Evolutionary conservation across 1,140 invertebrate genomes (phyloP), one percentile per base, ranked within the genome.

Genomic region (Tenebrio molitor): DNA sequence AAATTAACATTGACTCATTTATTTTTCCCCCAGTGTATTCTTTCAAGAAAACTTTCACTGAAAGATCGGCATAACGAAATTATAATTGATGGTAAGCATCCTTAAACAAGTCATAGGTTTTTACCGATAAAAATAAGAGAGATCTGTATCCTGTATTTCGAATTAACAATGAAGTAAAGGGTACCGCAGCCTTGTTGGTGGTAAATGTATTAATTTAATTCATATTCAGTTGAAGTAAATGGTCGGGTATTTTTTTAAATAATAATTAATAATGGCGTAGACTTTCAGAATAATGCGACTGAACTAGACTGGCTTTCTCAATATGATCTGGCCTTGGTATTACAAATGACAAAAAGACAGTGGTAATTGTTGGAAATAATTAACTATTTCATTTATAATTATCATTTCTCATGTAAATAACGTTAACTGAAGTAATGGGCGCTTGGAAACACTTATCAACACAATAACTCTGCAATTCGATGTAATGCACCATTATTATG

Each of bases 241-340:
- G 50, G n/a, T 10, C n/a, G 15, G 14, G 3, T 15, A 3, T 58
- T 58, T 58, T 58, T 58, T 58, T 17, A 50, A 50, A 29, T 58
- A 29, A n/a, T 50, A 58, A 58, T 29, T 29, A 29, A 29, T 58
- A 58, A 29, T 58, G 50, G 50, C 50, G 23, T 12, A 58, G n/a
- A 58, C 50, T 58, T 58, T 58, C 50, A 58, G 50, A 58, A 33
- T 50, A 50, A 33, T 33, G 10, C 10, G 36, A 8, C n/a, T 12
- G 36, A 39, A 29, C 23, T 58, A 58, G 50, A 58, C 23, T 29
- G 50, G 23, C 50, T 58, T 58, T 58, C 50, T 58, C 50, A 58
- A 50, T 33, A 29, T 58, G 50, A 29, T 58, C 50, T 58, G 50
- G 50, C 50, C 50, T 58, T 58, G 50, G 23, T 58, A 58, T 46